Evolutionary conservation across 2,113 vertebrate species (phyloP), one percentile per base, ranked within the genome.

Genomic region (Andinoacara biseriatus): DNA sequence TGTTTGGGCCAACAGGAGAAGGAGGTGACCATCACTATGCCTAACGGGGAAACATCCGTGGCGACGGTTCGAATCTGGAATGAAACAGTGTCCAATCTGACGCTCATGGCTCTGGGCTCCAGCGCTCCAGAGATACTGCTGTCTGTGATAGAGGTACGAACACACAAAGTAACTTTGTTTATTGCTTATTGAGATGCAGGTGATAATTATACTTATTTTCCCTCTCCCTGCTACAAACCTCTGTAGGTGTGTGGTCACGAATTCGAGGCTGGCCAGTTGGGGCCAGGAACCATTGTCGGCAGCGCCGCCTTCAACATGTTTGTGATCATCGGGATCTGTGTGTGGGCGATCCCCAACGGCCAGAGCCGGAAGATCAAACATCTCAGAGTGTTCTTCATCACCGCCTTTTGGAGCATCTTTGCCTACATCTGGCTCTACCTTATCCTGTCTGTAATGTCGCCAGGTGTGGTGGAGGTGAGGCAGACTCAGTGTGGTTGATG

Each of bases 271-370:
- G 98, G 98, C 0, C 96, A 99, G 54, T 38, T 99, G 29, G 98
- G 98, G 0, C 98, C 98, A 0, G 96, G 97, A 35, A 99, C 98
- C 92, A 99, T 99, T 15, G 98, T 99, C 1, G 98, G 98, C 88
- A 98, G 97, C 1, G 98, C 98, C 0, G 98, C 98, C 88, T 99
- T 99, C 95, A 99, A 99, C 95, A 99, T 99, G 98, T 99, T 99
- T 3, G 97, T 99, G 90, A 99, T 99, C 91, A 95, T 99, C 1
- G 97, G 95, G 0, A 92, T 99, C n/a, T 99, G 98, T 10, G 95
- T 99, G 38, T 98, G 97, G 61, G 96, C 96, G 80, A 97, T 99
- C 90, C 98, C 98, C 0, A 93, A 95, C 0, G 97, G 97, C 0
- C 96, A 99, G 92, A 92, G 95, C 62, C 96, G 98, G 3, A 95